These are phyloP conservation scores for Craniophora ligustri DNA, from an alignment of 2,888 invertebrate genomes.

Conservation along the genomic window DNA sequence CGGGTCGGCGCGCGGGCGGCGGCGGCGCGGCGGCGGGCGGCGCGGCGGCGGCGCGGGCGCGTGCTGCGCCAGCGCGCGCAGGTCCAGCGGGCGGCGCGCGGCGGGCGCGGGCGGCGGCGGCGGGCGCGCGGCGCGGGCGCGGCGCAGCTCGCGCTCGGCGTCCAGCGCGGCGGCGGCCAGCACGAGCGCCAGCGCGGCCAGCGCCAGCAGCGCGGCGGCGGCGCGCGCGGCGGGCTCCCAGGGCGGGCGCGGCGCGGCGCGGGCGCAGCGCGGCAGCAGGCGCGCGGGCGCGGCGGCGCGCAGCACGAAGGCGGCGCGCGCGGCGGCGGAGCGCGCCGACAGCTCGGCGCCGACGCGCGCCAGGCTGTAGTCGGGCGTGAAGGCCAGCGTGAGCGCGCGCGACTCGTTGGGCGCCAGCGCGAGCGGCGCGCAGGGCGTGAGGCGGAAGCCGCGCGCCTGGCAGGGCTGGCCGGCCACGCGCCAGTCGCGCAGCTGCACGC, in stretches of 20 bases:
- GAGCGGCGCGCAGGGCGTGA: slow-evolving; percentile 74
- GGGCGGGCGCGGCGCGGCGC: slow-evolving; percentile 73
- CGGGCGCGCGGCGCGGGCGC: slow-evolving; percentile 77
- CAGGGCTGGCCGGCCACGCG: slow-evolving; percentile 70
- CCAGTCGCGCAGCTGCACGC: slow-evolving; percentile 91
- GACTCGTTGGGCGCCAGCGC: slow-evolving; percentile 73
- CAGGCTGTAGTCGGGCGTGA: slow-evolving; percentile 74
- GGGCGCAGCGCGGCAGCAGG: slow-evolving; percentile 63
- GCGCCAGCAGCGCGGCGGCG: slow-evolving; percentile 58
- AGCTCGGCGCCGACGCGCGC: slow-evolving; percentile 66
- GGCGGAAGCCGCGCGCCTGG: slow-evolving; percentile 75
- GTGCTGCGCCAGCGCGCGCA: slow-evolving; percentile 54
- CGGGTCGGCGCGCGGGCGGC: slow-evolving; percentile 55
- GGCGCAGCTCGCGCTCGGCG: slow-evolving; percentile 61
- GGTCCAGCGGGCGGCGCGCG: slow-evolving; percentile 71
- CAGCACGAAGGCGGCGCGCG: slow-evolving; percentile 62
- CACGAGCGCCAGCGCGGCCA: slow-evolving; percentile 67
- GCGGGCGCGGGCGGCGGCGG: slow-evolving; percentile 74
- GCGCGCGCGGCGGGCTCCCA: slow-evolving; percentile 62
- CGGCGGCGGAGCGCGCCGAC: slow-evolving; percentile 59
- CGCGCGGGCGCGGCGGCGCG: slow-evolving; percentile 64
- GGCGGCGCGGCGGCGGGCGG: slow-evolving; percentile 48
- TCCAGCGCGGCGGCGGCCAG: slow-evolving; percentile 67
- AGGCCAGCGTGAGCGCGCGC: slow-evolving; percentile 69
- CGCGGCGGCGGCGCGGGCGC: slow-evolving; percentile 41